Evolutionary conservation across 1,140 invertebrate genomes (phyloP), one percentile per base, ranked within the genome.

Genomic region (Tetraneura akinire): DNA sequence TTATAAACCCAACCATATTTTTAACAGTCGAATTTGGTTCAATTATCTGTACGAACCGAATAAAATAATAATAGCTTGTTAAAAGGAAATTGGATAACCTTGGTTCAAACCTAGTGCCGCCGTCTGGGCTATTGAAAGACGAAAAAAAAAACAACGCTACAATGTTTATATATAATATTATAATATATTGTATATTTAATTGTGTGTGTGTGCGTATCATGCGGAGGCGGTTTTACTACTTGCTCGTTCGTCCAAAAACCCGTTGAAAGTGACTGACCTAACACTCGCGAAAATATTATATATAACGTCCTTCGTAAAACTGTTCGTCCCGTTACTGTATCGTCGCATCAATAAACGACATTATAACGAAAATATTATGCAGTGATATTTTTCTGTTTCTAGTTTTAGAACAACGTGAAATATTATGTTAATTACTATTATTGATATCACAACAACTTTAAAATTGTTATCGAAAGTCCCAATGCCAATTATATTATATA

Each of bases 11-110:
- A 26, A 74, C 26, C 21, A 32, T 21, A 21, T 74, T 74, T 74
- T 57, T 74, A 57, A 74, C 53, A 13, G 71, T 57, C 49, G 51
- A 29, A 74, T 78, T 78, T 60, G 14, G 51, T 78, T 78, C 53
- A 78, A 57, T 78, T 78, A 60, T 21, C 37, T 37, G 53, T 60
- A 60, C n/a, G 51, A 29, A 78, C 42, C 37, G 8, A 76, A 76
- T 76, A 78, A 76, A 76, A 76, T 78, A 57, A 57, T 78, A 78
- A 57, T 74, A 78, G 74, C 55, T 78, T 62, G 55, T 60, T 11
- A 53, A 74, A 74, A 74, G 32, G 71, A 37, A 74, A 74, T 78
- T 78, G 37, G 21, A 78, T 60, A 78, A 78, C 74, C 74, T 78
- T 78, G 74, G 74, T 45, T 45, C 23, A 26, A 26, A 42, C 45